Conservation (phyloP, 2,797 vertebrate species). For the Enteromius thamalakanensis region DNA sequence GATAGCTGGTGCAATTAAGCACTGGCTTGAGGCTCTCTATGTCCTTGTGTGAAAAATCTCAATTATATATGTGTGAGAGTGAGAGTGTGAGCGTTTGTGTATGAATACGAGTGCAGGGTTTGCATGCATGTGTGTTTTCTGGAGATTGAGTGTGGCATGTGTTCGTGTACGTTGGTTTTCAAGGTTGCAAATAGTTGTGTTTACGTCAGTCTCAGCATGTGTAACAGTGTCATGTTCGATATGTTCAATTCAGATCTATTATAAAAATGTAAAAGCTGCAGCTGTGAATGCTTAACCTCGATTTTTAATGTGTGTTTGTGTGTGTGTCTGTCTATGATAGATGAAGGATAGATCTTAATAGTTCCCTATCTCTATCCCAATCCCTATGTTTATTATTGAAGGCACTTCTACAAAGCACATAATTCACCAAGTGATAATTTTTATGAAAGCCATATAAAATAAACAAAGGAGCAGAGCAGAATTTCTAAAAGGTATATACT, state of each 20-base stretch:
- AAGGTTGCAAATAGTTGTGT: constrained; percentile 78
- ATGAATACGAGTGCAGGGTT: constrained; percentile 33
- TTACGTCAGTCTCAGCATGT: constrained; percentile 52
- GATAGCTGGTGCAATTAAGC: constrained; percentile 82
- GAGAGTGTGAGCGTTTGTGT: constrained; percentile 48
- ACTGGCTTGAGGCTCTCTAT: constrained; percentile 76
- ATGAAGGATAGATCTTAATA: too few relatives aligned
- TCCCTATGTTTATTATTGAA: background rate
- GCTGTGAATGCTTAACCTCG: background rate
- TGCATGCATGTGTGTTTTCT: constrained; percentile 37
- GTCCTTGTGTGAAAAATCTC: constrained; percentile 81
- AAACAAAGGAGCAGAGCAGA: background rate
- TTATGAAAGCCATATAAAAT: background rate
- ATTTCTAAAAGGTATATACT: background rate
- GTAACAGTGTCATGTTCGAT: constrained; percentile 36
- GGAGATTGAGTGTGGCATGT: constrained; percentile 52
- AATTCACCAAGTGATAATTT: constrained; percentile 73
- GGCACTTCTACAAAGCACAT: background rate
- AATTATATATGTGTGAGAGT: constrained; percentile 74
- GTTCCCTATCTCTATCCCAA: too few relatives aligned
- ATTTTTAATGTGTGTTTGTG: background rate
- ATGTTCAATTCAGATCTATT: constrained; percentile 14
- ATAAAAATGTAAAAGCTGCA: background rate
- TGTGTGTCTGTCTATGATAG: background rate
- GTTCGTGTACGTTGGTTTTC: constrained; percentile 37